phyloP scores from a whole-genome alignment of 2,888 invertebrate genomes.

The Hetaerina titia region DNA sequence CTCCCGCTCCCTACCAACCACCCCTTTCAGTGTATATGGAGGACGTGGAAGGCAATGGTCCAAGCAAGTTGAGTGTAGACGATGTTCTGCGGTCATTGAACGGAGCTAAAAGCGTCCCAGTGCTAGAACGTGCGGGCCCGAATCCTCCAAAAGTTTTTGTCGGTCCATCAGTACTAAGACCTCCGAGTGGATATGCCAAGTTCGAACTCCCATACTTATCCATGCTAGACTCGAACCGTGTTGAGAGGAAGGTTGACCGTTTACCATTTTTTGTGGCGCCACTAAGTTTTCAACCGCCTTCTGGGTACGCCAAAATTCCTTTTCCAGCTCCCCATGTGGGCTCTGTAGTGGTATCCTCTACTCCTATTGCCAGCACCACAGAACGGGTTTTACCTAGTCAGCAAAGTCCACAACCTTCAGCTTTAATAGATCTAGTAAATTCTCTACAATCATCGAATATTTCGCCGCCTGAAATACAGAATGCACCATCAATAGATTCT shows the following conservation, averaged over 20 bases:
- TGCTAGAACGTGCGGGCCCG: constrained; percentile 86
- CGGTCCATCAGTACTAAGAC: constrained; percentile 86
- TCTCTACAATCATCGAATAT: constrained; percentile 78
- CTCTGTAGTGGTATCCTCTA: constrained; percentile 84
- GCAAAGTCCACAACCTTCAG: constrained; percentile 75
- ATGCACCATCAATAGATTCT: not conserved
- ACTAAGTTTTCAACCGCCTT: constrained; percentile 89
- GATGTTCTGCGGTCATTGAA: constrained; percentile 86
- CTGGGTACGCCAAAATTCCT: constrained; percentile 91
- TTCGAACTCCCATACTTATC: constrained; percentile 92
- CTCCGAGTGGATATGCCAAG: constrained; percentile 86
- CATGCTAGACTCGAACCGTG: constrained; percentile 83
- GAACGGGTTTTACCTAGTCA: constrained; percentile 71
- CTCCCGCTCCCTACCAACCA: constrained; percentile 85
- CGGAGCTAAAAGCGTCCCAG: constrained; percentile 86
- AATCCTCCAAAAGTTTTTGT: constrained; percentile 89
- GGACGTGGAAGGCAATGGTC: constrained; percentile 76
- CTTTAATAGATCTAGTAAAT: constrained; percentile 82
- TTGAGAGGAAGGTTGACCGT: constrained; percentile 86
- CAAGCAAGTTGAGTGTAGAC: constrained; percentile 80
- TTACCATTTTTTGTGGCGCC: constrained; percentile 93
- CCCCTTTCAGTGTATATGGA: constrained; percentile 89
- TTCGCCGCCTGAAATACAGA: constrained; percentile 11
- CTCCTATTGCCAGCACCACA: constrained; percentile 71
- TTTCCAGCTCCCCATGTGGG: constrained; percentile 93